Conservation (phyloP, 2,888 invertebrate genomes). For the Lordiphosa andalusiaca region DNA sequence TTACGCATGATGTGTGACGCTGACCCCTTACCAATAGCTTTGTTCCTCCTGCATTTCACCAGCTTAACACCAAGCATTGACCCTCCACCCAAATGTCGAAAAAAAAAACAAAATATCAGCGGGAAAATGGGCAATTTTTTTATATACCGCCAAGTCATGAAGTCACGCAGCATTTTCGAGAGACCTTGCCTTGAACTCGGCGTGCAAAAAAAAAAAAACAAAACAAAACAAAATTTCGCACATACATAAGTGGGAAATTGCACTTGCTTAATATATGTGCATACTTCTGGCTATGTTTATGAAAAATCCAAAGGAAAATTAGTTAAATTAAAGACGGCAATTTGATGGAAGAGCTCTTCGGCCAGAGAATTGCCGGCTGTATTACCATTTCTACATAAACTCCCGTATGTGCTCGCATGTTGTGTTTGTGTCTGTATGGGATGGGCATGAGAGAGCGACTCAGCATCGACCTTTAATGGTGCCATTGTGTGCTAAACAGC, state of each 20-base stretch:
- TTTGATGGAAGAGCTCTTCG: slow-evolving; percentile 29
- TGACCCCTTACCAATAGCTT: no score
- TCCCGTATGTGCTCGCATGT: not conserved
- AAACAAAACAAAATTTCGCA: not conserved
- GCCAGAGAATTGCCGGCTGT: slow-evolving; percentile 10
- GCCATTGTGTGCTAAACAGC: slow-evolving; percentile 77
- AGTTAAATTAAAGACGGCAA: slow-evolving; percentile 53
- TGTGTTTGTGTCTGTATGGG: slow-evolving; percentile 1
- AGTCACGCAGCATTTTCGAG: no score
- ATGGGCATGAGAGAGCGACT: slow-evolving; percentile 42
- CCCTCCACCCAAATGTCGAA: no score
- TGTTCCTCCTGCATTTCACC: no score
- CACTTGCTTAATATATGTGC: slow-evolving; percentile 43
- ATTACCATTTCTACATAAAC: slow-evolving; percentile 1
- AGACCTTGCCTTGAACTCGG: slow-evolving; percentile 4
- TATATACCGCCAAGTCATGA: no score
- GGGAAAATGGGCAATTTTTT: no score
- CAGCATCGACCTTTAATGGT: slow-evolving; percentile 66
- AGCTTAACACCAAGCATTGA: no score
- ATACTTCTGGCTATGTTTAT: slow-evolving; percentile 34
- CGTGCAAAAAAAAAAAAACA: not conserved
- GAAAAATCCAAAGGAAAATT: slow-evolving; percentile 53
- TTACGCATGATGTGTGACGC: no score
- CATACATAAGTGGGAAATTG: slow-evolving; percentile 14
- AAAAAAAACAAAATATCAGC: no score